A percentile compares a stretch with the other conserved stretches of the same genome.
These are phyloP conservation scores for Stenchaetothrips biformis DNA, from an alignment of 2,888 invertebrate species.

Conservation along the genomic window DNA sequence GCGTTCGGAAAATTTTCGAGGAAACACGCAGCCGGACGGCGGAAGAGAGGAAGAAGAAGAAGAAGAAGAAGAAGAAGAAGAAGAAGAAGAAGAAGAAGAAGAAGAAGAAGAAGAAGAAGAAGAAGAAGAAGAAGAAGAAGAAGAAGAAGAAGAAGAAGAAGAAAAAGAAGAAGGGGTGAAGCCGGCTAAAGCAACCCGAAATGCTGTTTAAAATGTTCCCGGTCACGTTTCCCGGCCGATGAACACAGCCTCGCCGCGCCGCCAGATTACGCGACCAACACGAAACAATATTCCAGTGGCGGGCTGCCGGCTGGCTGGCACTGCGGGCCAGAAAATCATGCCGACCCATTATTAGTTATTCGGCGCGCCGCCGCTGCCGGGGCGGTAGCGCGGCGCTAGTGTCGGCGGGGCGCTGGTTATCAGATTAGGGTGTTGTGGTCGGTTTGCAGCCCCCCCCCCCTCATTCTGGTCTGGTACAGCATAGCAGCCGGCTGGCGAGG, in stretches of 20 bases:
- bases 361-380: not conserved
- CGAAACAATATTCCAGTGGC: not conserved
- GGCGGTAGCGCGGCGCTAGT: not conserved
- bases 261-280: slow-evolving; percentile 5
- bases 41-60: not conserved
- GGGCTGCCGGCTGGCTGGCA: not conserved
- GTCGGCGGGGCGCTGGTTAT: not conserved
- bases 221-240: not conserved
- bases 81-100: too few relatives aligned
- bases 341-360: not conserved
- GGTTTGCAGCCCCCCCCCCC: not conserved
- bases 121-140: not conserved
- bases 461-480: not conserved
- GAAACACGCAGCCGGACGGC: not conserved
- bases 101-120: too few relatives aligned
- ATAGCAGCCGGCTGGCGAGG: not conserved
- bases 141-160: not conserved
- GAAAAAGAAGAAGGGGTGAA: not conserved
- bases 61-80: too few relatives aligned
- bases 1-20: too few relatives aligned
- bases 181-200: not conserved
- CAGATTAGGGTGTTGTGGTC: not conserved
- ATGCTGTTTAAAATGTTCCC: not conserved
- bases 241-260: not conserved
- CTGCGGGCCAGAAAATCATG: not conserved